These are phyloP conservation scores for Chitala chitala DNA, from an alignment of 2,113 vertebrate species.

Conservation along the genomic window DNA sequence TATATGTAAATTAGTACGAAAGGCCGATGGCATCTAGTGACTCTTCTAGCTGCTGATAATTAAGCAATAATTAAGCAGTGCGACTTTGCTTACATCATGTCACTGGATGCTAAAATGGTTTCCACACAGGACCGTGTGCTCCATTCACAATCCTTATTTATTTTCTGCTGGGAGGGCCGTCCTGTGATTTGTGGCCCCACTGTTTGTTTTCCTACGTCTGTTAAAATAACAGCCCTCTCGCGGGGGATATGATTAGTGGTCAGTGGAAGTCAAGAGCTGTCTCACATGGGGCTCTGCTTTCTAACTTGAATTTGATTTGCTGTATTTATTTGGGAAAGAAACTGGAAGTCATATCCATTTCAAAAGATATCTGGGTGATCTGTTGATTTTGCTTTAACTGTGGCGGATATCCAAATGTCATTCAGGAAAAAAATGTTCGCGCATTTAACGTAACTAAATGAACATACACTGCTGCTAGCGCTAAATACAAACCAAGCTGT, in stretches of 20 bases:
- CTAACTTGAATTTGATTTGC: background rate
- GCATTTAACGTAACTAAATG: background rate
- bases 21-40: background rate
- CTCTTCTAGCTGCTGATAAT: background rate
- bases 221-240: background rate
- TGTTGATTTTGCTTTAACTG: background rate
- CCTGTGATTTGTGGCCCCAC: background rate
- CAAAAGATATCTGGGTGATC: background rate
- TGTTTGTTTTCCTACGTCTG: background rate
- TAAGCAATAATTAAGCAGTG: background rate
- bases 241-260: background rate
- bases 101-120: background rate
- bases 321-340: conserved; percentile 5
- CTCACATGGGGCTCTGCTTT: background rate
- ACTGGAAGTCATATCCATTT: background rate
- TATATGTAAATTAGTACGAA: background rate
- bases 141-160: background rate
- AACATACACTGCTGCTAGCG: too few relatives aligned
- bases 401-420: background rate
- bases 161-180: background rate
- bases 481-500: too few relatives aligned
- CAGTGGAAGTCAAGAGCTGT: background rate
- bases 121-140: background rate
- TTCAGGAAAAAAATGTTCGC: background rate
- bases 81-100: background rate